Percentiles rank a stretch among this genome's conserved stretches.
phyloP scores from a whole-genome alignment of 2,797 vertebrate genomes.

The Rhodeus uyekii region DNA sequence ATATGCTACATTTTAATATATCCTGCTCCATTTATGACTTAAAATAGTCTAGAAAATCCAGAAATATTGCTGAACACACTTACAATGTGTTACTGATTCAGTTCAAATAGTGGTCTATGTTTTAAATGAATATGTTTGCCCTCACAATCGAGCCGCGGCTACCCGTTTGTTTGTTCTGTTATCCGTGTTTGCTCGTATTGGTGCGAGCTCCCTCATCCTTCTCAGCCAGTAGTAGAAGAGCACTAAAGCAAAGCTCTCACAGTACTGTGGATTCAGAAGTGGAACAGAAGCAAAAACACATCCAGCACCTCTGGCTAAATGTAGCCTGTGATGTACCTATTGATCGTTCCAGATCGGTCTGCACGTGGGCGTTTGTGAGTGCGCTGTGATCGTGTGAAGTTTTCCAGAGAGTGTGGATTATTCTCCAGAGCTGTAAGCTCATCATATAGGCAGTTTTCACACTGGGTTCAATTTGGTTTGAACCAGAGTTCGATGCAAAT shows the following conservation, averaged over 20 bases:
- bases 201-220: not conserved
- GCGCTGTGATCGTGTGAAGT: constrained; percentile 17
- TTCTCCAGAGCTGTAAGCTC: constrained; percentile 21
- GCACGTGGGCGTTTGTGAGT: constrained; percentile 40
- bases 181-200: not conserved
- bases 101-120: too few relatives aligned
- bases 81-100: too few relatives aligned
- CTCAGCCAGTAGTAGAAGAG: not conserved
- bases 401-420: constrained; percentile 35
- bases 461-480: not conserved
- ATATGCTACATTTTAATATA: too few relatives aligned
- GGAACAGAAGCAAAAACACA: constrained; percentile 17
- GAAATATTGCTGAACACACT: too few relatives aligned
- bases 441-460: not conserved
- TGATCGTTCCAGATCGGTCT: constrained; percentile 38
- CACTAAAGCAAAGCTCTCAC: constrained; percentile 7
- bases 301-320: constrained; percentile 46
- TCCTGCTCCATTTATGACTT: too few relatives aligned
- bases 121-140: too few relatives aligned
- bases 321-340: constrained; percentile 38
- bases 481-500: not conserved
- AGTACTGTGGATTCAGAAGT: not conserved
- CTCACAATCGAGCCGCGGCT: too few relatives aligned
- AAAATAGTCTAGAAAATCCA: too few relatives aligned
- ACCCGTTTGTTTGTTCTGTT: not conserved